A percentile compares a stretch with the other conserved stretches of the same genome.
Evolutionary conservation across 2,113 vertebrate genomes (phyloP).

Genomic region (Actenoides lindsayi): DNA sequence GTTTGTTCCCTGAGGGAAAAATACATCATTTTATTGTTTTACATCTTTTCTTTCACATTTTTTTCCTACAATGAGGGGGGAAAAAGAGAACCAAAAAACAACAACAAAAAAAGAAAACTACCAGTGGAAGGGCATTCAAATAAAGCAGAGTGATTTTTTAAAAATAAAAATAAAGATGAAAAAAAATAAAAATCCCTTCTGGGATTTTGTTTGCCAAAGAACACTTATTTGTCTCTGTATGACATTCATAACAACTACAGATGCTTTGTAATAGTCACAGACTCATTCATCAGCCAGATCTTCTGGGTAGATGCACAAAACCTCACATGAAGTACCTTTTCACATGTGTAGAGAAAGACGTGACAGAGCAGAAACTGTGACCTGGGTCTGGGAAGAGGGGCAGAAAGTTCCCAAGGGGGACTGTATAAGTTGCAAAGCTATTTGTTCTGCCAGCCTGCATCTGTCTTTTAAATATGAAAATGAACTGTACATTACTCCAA

Average conservation of each 20-base stretch:
- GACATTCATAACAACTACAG: not conserved
- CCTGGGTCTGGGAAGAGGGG: not conserved
- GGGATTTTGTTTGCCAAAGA: not conserved
- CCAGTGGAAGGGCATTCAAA: fast-evolving
- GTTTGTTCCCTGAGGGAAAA: not conserved
- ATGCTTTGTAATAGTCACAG: not conserved
- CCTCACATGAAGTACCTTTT: not conserved
- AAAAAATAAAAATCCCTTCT: not conserved
- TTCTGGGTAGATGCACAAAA: not conserved
- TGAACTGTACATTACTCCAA: not conserved
- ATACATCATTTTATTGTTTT: not conserved
- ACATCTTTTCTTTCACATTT: not conserved
- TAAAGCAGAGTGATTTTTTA: not conserved
- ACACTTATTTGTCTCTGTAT: not conserved
- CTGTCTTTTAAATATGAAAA: not conserved
- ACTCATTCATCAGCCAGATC: not conserved
- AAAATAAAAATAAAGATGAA: not conserved
- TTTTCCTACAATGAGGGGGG: not conserved
- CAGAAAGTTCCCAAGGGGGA: not conserved
- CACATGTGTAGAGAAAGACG: not conserved
- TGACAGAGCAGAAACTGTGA: not conserved
- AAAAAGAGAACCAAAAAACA: too few species aligned
- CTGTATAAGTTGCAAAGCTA: not conserved
- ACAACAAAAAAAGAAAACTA: not conserved
- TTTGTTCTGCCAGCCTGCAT: not conserved